Evolutionary conservation across 2,888 invertebrate genomes (phyloP), one percentile per base, ranked within the genome.

Genomic region (Acrobasis consociella): DNA sequence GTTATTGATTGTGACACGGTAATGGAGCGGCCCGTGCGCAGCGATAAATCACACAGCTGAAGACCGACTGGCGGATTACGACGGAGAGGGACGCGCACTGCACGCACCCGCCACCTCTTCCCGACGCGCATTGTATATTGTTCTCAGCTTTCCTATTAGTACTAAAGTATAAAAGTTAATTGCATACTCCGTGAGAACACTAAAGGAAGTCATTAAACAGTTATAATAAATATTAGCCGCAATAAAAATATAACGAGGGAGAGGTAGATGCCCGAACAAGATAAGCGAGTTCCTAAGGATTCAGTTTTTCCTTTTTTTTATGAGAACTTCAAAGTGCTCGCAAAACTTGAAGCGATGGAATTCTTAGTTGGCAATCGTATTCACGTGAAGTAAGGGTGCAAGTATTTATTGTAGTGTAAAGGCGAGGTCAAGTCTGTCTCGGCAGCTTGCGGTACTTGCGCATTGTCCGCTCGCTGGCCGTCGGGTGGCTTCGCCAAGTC

Each of bases 1-100:
- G 85, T 85, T 87, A 89, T 89, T 86, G 89, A 87, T 89, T 85
- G 86, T 86, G 86, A 87, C 82, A 77, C 75, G 77, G 81, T 88
- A 87, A 90, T 89, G 78, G 82, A 74, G 70, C 75, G 74, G 77
- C 76, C 73, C 73, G 73, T 76, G 80, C 80, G 76, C 72, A 68
- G 75, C 73, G 71, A 87, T 89, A 86, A 89, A 87, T 89, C 87
- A 89, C 77, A 69, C 63, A 60, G 37, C 52, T 65, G 67, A 64
- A 67, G 68, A 68, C 71, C 67, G 65, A 64, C 71, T 67, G 60
- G 65, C 62, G 67, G 65, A 70, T 68, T 69, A 72, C 66, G 62
- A 61, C 51, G 60, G 55, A 60, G 31, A 31, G 5, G 31, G 31
- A 31, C 60, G 31, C 60, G 31, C 49, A 39, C 42, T 17, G 16